Conservation (phyloP, 2,888 invertebrate species). For the Thymelicus lineola region DNA sequence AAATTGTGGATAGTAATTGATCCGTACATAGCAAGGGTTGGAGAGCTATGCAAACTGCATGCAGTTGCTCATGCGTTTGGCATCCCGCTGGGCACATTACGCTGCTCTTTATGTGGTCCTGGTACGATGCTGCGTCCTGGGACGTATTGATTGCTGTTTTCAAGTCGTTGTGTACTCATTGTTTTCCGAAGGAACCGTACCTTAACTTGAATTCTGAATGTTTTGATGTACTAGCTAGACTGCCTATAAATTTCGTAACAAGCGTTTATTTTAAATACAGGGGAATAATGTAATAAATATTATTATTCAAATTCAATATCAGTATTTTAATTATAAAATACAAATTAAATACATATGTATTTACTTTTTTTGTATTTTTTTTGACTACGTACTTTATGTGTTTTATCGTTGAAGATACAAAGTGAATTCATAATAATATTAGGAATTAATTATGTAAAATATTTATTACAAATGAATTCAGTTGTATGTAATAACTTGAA, state of each 20-base stretch:
- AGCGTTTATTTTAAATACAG: too few relatives aligned
- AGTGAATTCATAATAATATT: too few relatives aligned
- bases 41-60: constrained; percentile 7
- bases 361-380: too few relatives aligned
- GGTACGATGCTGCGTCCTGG: constrained; percentile 13
- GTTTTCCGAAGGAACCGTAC: not conserved
- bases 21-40: constrained; percentile 27
- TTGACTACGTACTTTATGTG: too few relatives aligned
- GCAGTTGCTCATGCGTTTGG: constrained; percentile 31
- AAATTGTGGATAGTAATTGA: constrained; percentile 27
- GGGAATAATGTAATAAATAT: not conserved
- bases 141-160: constrained; percentile 33
- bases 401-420: too few relatives aligned
- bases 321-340: too few relatives aligned
- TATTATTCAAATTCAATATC: not conserved
- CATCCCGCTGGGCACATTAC: constrained; percentile 32
- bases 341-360: too few relatives aligned
- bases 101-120: constrained; percentile 17
- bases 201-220: constrained; percentile 6
- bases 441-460: too few relatives aligned
- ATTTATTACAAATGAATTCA: too few relatives aligned
- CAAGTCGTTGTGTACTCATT: constrained; percentile 18
- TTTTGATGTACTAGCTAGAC: constrained; percentile 20
- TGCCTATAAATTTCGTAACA: constrained; percentile 19
- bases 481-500: too few relatives aligned